Evolutionary conservation across 1,140 invertebrate species (phyloP).

Genomic region (Idris sp.): DNA sequence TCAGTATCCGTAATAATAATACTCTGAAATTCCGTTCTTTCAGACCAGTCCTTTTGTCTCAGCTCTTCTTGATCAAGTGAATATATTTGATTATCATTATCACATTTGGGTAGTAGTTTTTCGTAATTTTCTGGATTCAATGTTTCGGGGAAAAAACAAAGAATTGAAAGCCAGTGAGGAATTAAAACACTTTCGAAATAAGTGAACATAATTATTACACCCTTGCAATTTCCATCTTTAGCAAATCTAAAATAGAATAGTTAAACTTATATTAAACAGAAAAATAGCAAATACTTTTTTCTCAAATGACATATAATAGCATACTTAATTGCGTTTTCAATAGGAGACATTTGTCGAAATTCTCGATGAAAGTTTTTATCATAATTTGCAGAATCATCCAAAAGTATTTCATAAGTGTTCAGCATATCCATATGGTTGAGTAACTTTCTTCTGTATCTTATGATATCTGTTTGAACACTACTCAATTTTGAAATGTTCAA

Average conservation of each 20-base stretch:
- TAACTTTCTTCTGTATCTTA: constrained; percentile 80
- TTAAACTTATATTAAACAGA: too few species aligned
- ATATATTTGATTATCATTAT: constrained; percentile 78
- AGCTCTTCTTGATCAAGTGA: constrained; percentile 77
- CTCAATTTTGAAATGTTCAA: constrained; percentile 75
- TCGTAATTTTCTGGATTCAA: constrained; percentile 84
- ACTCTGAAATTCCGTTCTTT: constrained; percentile 80
- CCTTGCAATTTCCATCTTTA: constrained; percentile 80
- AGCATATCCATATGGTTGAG: constrained; percentile 83
- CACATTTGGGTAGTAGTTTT: constrained; percentile 81
- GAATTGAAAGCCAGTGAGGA: constrained; percentile 84
- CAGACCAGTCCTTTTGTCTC: constrained; percentile 83
- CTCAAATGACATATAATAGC: constrained; percentile 1
- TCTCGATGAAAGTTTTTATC: constrained; percentile 80
- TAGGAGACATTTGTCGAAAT: constrained; percentile 80
- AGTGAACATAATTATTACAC: constrained; percentile 84
- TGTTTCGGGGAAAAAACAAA: constrained; percentile 88
- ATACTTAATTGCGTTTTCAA: constrained; percentile 80
- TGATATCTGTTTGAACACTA: constrained; percentile 81
- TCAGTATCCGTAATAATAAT: constrained; percentile 54
- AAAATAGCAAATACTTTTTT: too few species aligned
- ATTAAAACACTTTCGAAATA: constrained; percentile 83
- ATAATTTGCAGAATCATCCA: constrained; percentile 72
- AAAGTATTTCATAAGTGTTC: constrained; percentile 82
- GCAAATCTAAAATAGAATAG: constrained; percentile 77